phyloP scores from a whole-genome alignment of 2,888 invertebrate species.

The Mesopsocus fuscifrons region DNA sequence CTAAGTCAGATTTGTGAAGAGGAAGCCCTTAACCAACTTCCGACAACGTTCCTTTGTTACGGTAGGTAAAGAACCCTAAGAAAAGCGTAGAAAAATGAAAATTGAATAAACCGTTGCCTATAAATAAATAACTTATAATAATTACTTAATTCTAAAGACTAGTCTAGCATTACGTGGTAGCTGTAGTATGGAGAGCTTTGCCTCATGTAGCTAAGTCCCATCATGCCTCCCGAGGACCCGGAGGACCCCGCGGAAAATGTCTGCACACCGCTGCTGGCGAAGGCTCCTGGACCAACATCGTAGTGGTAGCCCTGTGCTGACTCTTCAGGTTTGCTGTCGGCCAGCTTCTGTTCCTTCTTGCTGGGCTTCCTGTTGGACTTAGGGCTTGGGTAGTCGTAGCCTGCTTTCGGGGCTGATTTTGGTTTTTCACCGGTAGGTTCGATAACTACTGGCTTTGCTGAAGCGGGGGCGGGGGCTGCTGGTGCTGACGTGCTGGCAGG shows the following conservation, averaged over 20 bases:
- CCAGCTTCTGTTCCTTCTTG: slow-evolving; percentile 1
- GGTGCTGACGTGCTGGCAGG: background rate
- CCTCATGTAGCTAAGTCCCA: slow-evolving; percentile 8
- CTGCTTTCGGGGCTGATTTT: background rate
- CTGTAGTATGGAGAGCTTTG: slow-evolving; percentile 5
- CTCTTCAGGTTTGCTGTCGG: slow-evolving; percentile 8
- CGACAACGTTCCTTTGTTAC: too few relatives aligned
- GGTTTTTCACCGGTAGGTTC: slow-evolving; percentile 4
- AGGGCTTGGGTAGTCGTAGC: background rate
- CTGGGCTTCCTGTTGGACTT: background rate
- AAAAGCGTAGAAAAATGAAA: too few relatives aligned
- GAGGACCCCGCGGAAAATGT: background rate
- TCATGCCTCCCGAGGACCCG: background rate
- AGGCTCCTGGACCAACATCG: background rate
- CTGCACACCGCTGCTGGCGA: background rate
- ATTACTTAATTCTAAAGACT: too few relatives aligned
- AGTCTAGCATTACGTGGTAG: slow-evolving; percentile 6
- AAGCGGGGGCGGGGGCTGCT: background rate
- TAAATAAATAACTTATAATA: too few relatives aligned
- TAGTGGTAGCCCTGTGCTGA: background rate
- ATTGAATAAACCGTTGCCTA: too few relatives aligned
- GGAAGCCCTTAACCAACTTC: too few relatives aligned
- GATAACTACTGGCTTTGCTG: background rate
- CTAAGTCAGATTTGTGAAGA: too few relatives aligned
- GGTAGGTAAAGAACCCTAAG: too few relatives aligned